phyloP scores from a whole-genome alignment of 2,888 invertebrate species.

The Philopedon plagiatum region DNA sequence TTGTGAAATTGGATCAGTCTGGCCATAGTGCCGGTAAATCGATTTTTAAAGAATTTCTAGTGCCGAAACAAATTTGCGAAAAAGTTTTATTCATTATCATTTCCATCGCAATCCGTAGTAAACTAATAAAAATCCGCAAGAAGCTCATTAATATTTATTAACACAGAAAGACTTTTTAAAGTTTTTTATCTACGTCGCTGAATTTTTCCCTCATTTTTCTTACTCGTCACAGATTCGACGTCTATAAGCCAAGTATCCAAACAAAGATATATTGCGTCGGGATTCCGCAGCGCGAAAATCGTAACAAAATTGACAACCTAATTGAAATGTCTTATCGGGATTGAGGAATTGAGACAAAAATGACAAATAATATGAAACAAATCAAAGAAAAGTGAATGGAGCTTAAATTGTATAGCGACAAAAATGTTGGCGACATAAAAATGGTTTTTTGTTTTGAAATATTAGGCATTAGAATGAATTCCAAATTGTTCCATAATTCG shows the following conservation, averaged over 20 bases:
- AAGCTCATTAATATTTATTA: no score
- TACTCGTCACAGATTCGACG: slow-evolving; percentile 22
- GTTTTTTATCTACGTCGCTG: background rate
- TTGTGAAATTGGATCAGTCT: no score
- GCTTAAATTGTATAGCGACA: background rate
- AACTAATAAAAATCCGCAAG: no score
- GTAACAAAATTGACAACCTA: slow-evolving; percentile 41
- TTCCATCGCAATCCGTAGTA: no score
- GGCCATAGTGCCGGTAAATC: no score
- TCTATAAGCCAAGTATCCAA: slow-evolving; percentile 42
- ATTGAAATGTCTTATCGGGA: slow-evolving; percentile 43
- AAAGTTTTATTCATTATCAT: no score
- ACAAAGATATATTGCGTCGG: slow-evolving; percentile 41
- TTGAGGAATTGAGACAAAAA: slow-evolving; percentile 45
- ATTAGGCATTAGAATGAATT: no score
- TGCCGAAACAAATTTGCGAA: no score
- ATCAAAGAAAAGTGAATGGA: slow-evolving; percentile 10
- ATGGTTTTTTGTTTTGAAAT: background rate
- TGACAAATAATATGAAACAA: slow-evolving; percentile 27
- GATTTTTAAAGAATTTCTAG: no score
- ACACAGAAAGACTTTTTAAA: background rate
- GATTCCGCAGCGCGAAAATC: slow-evolving; percentile 35
- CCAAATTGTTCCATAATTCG: no score
- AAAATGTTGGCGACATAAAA: background rate
- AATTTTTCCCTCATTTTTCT: slow-evolving; percentile 21